Percentiles rank a stretch among this genome's conserved stretches.
These are phyloP conservation scores for Astatoreochromis straeleni DNA, from an alignment of 2,113 vertebrate species.

Conservation along the genomic window DNA sequence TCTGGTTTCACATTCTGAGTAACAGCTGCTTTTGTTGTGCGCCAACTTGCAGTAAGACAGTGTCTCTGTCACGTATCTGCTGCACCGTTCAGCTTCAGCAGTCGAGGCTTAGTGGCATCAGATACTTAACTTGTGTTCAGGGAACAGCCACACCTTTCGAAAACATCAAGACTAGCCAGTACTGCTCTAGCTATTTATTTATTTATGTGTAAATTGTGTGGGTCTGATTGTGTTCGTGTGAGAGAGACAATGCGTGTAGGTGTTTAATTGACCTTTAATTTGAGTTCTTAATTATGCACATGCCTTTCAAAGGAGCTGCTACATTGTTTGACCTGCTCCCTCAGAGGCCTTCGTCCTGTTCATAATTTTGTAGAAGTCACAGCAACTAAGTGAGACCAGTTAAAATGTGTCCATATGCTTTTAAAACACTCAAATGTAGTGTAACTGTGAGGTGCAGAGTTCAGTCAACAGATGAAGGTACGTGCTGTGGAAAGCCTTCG, in stretches of 20 bases:
- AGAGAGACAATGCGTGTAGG: background rate
- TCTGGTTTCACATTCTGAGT: background rate
- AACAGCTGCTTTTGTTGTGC: background rate
- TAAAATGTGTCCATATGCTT: background rate
- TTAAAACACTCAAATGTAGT: background rate
- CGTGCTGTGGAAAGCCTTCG: background rate
- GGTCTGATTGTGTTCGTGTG: background rate
- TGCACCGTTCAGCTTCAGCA: background rate
- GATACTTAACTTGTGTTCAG: background rate
- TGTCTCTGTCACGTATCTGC: background rate
- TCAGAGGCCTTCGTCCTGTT: background rate
- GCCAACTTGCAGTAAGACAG: background rate
- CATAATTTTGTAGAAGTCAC: background rate
- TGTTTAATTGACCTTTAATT: background rate
- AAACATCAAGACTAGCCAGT: background rate
- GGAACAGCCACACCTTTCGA: background rate
- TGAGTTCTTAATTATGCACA: background rate
- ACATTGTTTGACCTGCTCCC: background rate
- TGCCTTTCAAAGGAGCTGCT: constrained; percentile 32
- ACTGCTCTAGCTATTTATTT: constrained; percentile 55
- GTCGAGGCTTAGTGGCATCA: background rate
- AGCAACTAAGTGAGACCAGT: background rate
- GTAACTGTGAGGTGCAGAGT: background rate
- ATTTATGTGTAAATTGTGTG: constrained; percentile 30
- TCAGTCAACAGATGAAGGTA: background rate